Percentiles rank a stretch among this genome's conserved stretches.
These are phyloP conservation scores for Centrocercus urophasianus DNA, from an alignment of 2,113 vertebrate species.

Conservation along the genomic window DNA sequence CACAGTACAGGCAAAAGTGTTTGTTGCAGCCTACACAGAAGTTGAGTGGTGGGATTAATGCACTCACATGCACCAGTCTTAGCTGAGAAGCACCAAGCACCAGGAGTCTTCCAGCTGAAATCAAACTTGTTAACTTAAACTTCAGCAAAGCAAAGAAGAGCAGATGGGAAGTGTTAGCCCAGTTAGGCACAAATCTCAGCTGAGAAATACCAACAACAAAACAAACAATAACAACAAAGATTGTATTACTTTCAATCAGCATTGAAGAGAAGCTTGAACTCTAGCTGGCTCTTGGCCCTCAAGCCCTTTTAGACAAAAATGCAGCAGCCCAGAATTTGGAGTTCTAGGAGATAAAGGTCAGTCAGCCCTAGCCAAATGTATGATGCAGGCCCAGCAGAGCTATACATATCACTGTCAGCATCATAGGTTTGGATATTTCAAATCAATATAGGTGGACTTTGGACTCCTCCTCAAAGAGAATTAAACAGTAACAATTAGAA, in stretches of 20 bases:
- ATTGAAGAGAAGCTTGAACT: constrained; percentile 14
- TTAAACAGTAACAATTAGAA: neutral
- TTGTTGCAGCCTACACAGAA: neutral
- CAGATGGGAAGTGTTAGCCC: constrained; percentile 38
- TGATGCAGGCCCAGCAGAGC: neutral
- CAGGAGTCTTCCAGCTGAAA: constrained; percentile 67
- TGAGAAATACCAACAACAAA: constrained; percentile 30
- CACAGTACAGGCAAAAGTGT: neutral
- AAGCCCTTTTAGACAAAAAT: constrained; percentile 37
- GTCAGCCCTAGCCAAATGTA: neutral
- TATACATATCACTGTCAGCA: neutral
- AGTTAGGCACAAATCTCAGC: constrained; percentile 44
- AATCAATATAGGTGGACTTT: neutral
- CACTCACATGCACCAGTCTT: constrained; percentile 55
- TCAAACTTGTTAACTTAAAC: constrained; percentile 62
- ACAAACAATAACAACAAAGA: neutral
- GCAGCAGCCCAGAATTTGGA: neutral
- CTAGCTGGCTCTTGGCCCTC: neutral
- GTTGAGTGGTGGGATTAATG: constrained; percentile 17
- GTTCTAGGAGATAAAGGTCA: constrained; percentile 7
- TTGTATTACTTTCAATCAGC: constrained; percentile 52
- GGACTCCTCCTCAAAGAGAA: neutral
- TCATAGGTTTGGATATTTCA: neutral
- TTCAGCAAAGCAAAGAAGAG: constrained; percentile 66
- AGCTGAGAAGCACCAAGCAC: constrained; percentile 58